These are phyloP conservation scores for Augochlorella aurata DNA, from an alignment of 2,888 invertebrate species.

Conservation along the genomic window DNA sequence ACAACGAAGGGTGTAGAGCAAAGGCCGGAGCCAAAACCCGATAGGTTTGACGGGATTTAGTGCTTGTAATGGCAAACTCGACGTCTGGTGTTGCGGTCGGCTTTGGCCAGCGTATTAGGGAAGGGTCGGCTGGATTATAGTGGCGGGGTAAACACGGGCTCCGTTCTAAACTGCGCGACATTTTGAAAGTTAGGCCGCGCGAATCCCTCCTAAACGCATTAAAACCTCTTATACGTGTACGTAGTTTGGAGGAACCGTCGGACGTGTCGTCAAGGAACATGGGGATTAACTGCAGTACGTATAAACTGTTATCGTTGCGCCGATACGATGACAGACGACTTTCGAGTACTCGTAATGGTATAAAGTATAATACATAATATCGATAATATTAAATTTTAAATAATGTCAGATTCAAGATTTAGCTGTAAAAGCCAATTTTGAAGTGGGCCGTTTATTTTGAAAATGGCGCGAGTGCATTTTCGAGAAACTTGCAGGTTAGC, in stretches of 20 bases:
- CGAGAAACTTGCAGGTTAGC: too few species aligned
- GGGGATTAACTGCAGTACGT: slow-evolving; percentile 23
- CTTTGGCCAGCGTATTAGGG: slow-evolving; percentile 60
- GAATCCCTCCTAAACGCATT: slow-evolving; percentile 32
- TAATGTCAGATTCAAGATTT: too few species aligned
- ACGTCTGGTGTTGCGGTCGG: slow-evolving; percentile 67
- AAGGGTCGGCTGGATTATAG: slow-evolving; percentile 64
- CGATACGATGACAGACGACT: neutral
- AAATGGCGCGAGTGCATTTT: too few species aligned
- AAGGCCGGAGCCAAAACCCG: slow-evolving; percentile 42
- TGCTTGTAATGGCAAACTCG: slow-evolving; percentile 64
- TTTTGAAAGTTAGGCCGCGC: slow-evolving; percentile 56
- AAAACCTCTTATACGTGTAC: slow-evolving; percentile 42
- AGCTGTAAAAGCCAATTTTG: too few species aligned
- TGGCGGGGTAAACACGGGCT: slow-evolving; percentile 62
- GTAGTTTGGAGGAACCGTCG: slow-evolving; percentile 11
- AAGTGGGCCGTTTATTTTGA: too few species aligned
- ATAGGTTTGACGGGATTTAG: slow-evolving; percentile 70
- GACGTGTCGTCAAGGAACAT: slow-evolving; percentile 2
- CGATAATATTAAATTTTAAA: too few species aligned
- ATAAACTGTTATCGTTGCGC: neutral
- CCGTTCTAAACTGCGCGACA: slow-evolving; percentile 61
- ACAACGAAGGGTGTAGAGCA: slow-evolving; percentile 37
- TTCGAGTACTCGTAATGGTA: neutral
- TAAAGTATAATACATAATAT: too few species aligned